Evolutionary conservation across 2,797 vertebrate genomes (phyloP), one percentile per base, ranked within the genome.

Genomic region (Glossophaga mutica): DNA sequence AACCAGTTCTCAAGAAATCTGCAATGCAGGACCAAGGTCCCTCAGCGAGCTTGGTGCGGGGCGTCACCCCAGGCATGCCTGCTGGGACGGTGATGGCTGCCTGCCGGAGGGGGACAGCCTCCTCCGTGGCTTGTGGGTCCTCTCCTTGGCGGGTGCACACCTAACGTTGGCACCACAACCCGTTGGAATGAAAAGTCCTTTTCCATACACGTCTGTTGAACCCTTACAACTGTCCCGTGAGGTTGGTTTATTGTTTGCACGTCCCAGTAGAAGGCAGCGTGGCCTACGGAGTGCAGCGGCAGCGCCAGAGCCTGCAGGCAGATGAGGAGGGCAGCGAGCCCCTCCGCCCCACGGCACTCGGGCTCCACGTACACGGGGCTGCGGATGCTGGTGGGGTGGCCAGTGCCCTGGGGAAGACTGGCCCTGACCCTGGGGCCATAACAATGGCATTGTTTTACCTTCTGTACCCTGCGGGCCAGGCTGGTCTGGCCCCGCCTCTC

Each of bases 81-180:
- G 29, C 21, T 1, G 44, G 16, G 1, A 11, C 2, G 18, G 9
- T 0, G 52, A 48, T 26, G 34, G 52, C 4, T 7, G 15, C 48
- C 4, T 7, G 15, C 48, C 22, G 8, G 46, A 44, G 32, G 5
- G 6, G 24, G 57, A 44, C 22, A 14, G 39, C 39, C 44, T 22
- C 3, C 9, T 2, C 4, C 8, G 37, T 21, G 24, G 42, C 44
- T 67, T 18, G 0, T 0, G 0, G 11, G 44, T 22, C 37, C 15
- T 44, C 15, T 37, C 18, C 46, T 46, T 18, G 32, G 76, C 32
- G 67, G n/a, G 19, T 0, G 0, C 1, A 1, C 5, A 19, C 26
- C 22, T 1, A 2, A 14, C 10, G 3, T 0, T 4, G 5, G 34
- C n/a, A 29, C 68, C 37, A 0, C 21, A 8, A 2, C 2, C 68